phyloP scores from a whole-genome alignment of 2,797 vertebrate genomes.

The Protonibea diacanthus region DNA sequence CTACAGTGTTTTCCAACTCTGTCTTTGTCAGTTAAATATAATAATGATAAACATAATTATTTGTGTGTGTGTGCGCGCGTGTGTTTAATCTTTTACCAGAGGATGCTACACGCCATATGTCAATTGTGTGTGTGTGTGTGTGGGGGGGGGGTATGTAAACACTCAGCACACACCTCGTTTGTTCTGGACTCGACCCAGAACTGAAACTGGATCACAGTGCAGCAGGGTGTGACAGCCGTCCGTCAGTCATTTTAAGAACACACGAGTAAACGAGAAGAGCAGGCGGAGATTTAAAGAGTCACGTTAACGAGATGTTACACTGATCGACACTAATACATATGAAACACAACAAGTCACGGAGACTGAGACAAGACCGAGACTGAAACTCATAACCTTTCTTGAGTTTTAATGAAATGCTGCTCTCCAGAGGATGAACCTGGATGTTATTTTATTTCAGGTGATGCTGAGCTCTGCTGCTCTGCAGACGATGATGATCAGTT shows the following conservation, averaged over 20 bases:
- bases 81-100: slow-evolving; percentile 29
- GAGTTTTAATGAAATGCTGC: no score
- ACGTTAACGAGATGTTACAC: no score
- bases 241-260: slow-evolving; percentile 48
- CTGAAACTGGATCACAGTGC: slow-evolving; percentile 40
- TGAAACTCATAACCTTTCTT: no score
- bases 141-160: slow-evolving; percentile 56
- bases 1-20: no score
- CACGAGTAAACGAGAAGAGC: not conserved
- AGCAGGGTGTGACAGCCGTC: slow-evolving; percentile 42
- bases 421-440: no score
- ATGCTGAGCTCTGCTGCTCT: no score
- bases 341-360: not conserved
- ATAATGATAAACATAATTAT: not conserved
- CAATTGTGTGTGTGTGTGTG: slow-evolving; percentile 50
- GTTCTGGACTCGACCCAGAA: slow-evolving; percentile 47
- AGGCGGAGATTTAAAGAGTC: not conserved
- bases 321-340: not conserved
- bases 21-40: not conserved
- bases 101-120: slow-evolving; percentile 52
- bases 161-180: slow-evolving; percentile 48
- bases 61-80: slow-evolving; percentile 39
- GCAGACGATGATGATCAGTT: no score
- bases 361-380: no score
- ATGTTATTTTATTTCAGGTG: no score